These are phyloP conservation scores for Drosophila neutralis DNA, from an alignment of 2,888 invertebrate genomes.

Conservation along the genomic window DNA sequence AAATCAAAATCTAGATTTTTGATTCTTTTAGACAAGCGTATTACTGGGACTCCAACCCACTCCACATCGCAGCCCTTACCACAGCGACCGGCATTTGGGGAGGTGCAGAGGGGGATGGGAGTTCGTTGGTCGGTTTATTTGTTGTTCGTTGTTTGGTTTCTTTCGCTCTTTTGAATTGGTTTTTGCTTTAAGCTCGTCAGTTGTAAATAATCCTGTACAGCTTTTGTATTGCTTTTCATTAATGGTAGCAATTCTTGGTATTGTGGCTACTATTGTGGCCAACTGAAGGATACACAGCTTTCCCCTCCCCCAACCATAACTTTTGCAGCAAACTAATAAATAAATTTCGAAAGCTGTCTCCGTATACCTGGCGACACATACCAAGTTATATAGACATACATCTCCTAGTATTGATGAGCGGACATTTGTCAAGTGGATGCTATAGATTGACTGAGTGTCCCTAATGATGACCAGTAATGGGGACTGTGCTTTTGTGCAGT, in stretches of 20 bases:
- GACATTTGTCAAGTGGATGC: slow-evolving; percentile 58
- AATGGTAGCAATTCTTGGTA: slow-evolving; percentile 27
- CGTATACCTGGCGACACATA: slow-evolving; percentile 30
- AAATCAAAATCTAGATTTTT: slow-evolving; percentile 78
- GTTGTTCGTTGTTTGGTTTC: slow-evolving; percentile 56
- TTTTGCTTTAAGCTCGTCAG: slow-evolving; percentile 70
- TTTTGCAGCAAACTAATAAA: slow-evolving; percentile 26
- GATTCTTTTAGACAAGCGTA: slow-evolving; percentile 75
- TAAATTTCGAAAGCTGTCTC: slow-evolving; percentile 11
- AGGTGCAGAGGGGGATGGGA: slow-evolving; percentile 4
- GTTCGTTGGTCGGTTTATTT: slow-evolving; percentile 46
- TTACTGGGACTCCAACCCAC: slow-evolving; percentile 32
- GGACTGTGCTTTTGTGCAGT: background rate
- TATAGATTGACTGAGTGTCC: background rate
- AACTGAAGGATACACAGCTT: slow-evolving; percentile 16
- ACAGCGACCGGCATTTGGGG: slow-evolving; percentile 26
- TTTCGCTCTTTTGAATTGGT: slow-evolving; percentile 61
- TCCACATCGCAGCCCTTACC: slow-evolving; percentile 17
- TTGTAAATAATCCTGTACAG: slow-evolving; percentile 73
- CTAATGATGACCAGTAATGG: background rate
- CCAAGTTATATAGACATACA: background rate
- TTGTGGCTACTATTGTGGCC: slow-evolving; percentile 40
- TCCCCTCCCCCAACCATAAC: no score
- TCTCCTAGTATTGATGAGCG: slow-evolving; percentile 54
- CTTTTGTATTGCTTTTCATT: slow-evolving; percentile 64